A percentile compares a stretch with the other conserved stretches of the same genome.
Conservation (phyloP, 2,113 vertebrate genomes). For the Cynoglossus semilaevis region DNA sequence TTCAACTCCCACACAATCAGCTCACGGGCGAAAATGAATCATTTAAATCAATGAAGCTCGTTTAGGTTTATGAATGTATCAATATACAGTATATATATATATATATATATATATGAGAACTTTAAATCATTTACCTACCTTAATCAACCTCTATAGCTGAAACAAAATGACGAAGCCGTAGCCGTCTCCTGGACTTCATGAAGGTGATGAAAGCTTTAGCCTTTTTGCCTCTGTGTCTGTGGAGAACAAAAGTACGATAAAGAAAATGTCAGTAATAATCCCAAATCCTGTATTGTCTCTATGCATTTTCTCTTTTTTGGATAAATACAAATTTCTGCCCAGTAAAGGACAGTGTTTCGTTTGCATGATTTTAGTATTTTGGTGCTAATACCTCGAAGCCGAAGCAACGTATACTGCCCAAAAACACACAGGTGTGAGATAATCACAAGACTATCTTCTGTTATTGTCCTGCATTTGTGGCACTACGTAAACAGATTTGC, state of each 20-base stretch:
- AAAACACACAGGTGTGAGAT: no score
- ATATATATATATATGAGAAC: background rate
- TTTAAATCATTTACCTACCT: background rate
- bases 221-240: background rate
- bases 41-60: background rate
- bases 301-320: no score
- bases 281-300: no score
- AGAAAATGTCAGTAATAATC: no score
- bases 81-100: background rate
- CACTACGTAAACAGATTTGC: constrained; percentile 13
- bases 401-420: no score
- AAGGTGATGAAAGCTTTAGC: background rate
- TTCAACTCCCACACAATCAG: constrained; percentile 5
- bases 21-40: background rate
- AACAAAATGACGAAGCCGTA: constrained; percentile 14
- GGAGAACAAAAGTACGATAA: background rate
- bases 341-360: no score
- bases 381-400: no score
- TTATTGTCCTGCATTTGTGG: no score
- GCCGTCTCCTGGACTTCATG: constrained; percentile 4
- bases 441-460: no score
- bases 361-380: no score
- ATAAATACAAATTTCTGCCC: no score
- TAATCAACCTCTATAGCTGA: constrained; percentile 3
- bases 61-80: background rate